A percentile compares a stretch with the other conserved stretches of the same genome.
These are phyloP conservation scores for Eupithecia subumbrata DNA, from an alignment of 2,888 invertebrate genomes.

Conservation along the genomic window DNA sequence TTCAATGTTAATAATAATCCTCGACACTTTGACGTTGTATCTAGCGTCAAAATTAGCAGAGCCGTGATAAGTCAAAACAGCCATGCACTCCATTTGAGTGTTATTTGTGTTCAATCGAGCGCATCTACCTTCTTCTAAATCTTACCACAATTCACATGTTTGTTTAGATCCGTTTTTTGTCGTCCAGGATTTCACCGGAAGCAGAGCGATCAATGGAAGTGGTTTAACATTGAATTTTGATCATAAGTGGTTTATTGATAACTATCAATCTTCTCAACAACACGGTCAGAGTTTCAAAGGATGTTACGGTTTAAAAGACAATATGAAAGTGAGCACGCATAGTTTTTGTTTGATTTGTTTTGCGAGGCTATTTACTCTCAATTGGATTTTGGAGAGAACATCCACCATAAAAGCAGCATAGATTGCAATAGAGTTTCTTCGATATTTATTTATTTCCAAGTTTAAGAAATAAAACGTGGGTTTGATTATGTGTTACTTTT, in stretches of 20 bases:
- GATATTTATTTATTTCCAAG: neutral
- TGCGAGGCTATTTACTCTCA: neutral
- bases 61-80: neutral
- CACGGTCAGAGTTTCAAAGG: constrained; percentile 36
- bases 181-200: constrained; percentile 76
- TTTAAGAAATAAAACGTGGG: neutral
- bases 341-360: constrained; percentile 5
- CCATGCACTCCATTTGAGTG: too few species aligned
- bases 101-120: neutral
- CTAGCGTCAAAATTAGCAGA: neutral
- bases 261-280: constrained; percentile 39
- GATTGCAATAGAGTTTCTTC: neutral
- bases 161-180: constrained; percentile 73
- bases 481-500: too few species aligned
- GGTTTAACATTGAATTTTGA: constrained; percentile 67
- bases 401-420: neutral
- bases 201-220: constrained; percentile 60
- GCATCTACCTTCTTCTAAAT: constrained; percentile 8
- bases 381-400: neutral
- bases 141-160: constrained; percentile 66
- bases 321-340: constrained; percentile 18
- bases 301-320: constrained; percentile 39
- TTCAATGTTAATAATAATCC: neutral
- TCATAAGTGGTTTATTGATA: constrained; percentile 48
- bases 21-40: neutral